Evolutionary conservation across 2,888 invertebrate genomes (phyloP).

Genomic region (Sesia bembeciformis): DNA sequence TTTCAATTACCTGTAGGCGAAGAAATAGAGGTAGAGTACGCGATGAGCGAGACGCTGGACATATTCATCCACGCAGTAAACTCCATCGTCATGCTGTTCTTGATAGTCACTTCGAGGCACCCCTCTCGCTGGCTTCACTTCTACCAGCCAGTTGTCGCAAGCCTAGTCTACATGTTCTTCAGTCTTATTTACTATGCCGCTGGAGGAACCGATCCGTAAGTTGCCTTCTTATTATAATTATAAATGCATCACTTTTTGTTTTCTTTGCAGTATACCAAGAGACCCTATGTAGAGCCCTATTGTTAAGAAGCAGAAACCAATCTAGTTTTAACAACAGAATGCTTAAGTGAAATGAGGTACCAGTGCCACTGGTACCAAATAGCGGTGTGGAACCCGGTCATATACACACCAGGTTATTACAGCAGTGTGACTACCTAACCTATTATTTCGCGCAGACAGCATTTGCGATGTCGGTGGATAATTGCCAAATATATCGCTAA

Average conservation of each 20-base stretch:
- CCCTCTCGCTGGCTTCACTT: slow-evolving; percentile 76
- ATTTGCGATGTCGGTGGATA: too few species aligned
- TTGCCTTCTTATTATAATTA: slow-evolving; percentile 8
- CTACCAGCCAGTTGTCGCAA: slow-evolving; percentile 77
- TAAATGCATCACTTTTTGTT: background rate
- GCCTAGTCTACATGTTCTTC: slow-evolving; percentile 79
- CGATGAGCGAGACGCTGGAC: slow-evolving; percentile 35
- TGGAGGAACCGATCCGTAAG: slow-evolving; percentile 81
- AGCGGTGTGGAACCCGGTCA: too few species aligned
- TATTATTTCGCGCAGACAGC: too few species aligned
- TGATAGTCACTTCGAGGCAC: slow-evolving; percentile 81
- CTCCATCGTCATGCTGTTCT: slow-evolving; percentile 81
- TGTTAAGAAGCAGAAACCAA: too few species aligned
- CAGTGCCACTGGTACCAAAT: background rate
- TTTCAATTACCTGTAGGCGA: background rate
- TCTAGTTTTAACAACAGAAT: too few species aligned
- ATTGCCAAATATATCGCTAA: too few species aligned
- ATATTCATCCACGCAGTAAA: slow-evolving; percentile 75
- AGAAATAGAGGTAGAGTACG: slow-evolving; percentile 28
- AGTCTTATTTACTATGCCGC: slow-evolving; percentile 79
- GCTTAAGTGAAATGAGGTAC: background rate
- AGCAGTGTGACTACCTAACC: too few species aligned
- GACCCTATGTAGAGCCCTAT: too few species aligned
- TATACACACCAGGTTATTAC: too few species aligned
- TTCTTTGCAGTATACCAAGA: background rate